phyloP scores from a whole-genome alignment of 2,797 vertebrate genomes.

The Novumbra hubbsi region DNA sequence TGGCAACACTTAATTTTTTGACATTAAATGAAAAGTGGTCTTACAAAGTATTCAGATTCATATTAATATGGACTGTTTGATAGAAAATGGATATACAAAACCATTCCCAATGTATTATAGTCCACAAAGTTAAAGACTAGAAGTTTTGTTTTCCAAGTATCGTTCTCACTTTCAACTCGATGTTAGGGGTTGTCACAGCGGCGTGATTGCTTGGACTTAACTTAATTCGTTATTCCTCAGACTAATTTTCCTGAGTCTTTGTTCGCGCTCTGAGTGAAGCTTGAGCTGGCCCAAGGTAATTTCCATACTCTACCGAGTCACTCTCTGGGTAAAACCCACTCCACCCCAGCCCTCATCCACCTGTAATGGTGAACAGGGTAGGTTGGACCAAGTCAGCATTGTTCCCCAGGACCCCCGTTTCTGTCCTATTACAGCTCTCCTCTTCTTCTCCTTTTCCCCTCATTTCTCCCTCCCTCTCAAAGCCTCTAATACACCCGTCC shows the following conservation, averaged over 20 bases:
- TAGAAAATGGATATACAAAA: neutral
- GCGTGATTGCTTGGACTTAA: slow-evolving; percentile 55
- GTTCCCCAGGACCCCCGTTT: slow-evolving; percentile 25
- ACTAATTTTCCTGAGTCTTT: slow-evolving; percentile 57
- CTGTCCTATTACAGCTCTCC: slow-evolving; percentile 11
- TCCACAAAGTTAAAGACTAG: slow-evolving; percentile 20
- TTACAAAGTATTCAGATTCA: too few relatives aligned
- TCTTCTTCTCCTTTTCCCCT: slow-evolving; percentile 26
- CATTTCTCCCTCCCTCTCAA: slow-evolving; percentile 7
- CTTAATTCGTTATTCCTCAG: slow-evolving; percentile 45
- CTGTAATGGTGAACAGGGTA: slow-evolving; percentile 48
- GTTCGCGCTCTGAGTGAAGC: slow-evolving; percentile 51
- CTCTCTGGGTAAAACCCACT: slow-evolving; percentile 63
- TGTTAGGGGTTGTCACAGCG: slow-evolving; percentile 37
- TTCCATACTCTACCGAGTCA: slow-evolving; percentile 64
- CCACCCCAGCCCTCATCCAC: slow-evolving; percentile 60
- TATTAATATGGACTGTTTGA: neutral
- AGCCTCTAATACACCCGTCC: too few relatives aligned
- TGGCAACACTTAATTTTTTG: neutral
- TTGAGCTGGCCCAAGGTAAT: slow-evolving; percentile 64
- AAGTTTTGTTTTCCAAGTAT: slow-evolving; percentile 26
- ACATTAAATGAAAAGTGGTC: neutral
- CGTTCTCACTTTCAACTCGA: slow-evolving; percentile 19
- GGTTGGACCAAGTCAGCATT: slow-evolving; percentile 51
- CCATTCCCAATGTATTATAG: neutral